Evolutionary conservation across 2,888 invertebrate genomes (phyloP), one percentile per base, ranked within the genome.

Genomic region (Atethmia centrago): DNA sequence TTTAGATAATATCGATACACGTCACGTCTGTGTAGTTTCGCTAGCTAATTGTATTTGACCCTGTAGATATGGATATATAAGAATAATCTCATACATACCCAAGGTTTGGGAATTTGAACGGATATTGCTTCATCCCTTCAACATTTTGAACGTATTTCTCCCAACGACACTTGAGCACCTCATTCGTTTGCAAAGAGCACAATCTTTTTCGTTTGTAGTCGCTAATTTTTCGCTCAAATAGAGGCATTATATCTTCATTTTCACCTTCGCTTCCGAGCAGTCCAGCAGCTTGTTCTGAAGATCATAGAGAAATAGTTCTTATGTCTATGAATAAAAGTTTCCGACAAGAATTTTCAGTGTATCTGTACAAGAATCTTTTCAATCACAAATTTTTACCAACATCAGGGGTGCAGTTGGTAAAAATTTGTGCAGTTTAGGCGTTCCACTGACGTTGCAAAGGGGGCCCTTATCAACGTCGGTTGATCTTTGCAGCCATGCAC

Each of bases 141-240:
- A 59, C 19, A 21, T 58, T 55, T 1, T 19, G 2, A 9, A 83
- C 16, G n/a, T 59, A 66, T 0, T 2, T n/a, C 0, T 10, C 14
- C 82, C 80, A 82, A 0, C 71, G 76, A 19, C 76, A 76, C 0
- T 25, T 12, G 0, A 82, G 59, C 8, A 61, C 2, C 1, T 76
- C 28, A 21, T 82, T 82, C 8, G 47, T 73, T 21, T 53, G 12
- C 14, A 82, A 31, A 0, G 82, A 82, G n/a, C 31, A 28, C 4
- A 63, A 9, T 21, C 25, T 62, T 19, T 58, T 9, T 5, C 49
- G 49, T 10, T 59, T 73, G 19, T 69, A 56, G 9, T 83, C 56
- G 12, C 16, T 14, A 0, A 80, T 9, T 49, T 58, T 65, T 0
- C 16, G 14, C 40, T 82, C 82, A 16, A 42, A 82, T 0, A 83